Evolutionary conservation across 2,113 vertebrate species (phyloP), one percentile per base, ranked within the genome.

Genomic region (Hippocampus zosterae): DNA sequence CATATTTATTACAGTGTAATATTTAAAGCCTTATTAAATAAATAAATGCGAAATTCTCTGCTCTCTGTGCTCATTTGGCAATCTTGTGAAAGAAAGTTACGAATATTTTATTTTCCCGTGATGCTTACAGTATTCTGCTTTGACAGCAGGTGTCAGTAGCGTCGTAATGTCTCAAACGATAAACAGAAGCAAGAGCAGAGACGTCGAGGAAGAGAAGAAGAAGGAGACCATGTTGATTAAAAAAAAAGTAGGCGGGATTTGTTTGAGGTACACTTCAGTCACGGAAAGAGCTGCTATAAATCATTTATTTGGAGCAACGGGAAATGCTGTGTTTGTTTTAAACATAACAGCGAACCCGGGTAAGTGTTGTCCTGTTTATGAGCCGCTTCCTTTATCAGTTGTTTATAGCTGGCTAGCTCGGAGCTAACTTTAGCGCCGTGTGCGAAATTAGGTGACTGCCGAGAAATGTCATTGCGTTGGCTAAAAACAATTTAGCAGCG

Each of bases 191-290:
- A 23, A 8, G 18, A 78, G 44, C 0, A 53, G 6, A 83, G 46
- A 40, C 73, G 3, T 40, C 77, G 72, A 85, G 75, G 78, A 82
- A 86, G 77, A 85, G 72, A n/a, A 85, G 86, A 83, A 77, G 84
- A 85, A 80, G 87, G 85, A 87, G 88, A 87, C 88, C 90, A 89
- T 92, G 88, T 91, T 91, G 88, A 90, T 88, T 87, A 77, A 84
- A 83, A 88, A 83, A 89, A 89, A 87, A 92, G 91, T 87, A 91
- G 90, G 90, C 52, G 63, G 81, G 81, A 90, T 71, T 87, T 84
- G 85, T 84, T 81, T 86, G 69, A 84, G 72, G 73, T 52, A 69
- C 77, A 88, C 77, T 71, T 60, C 74, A 65, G 33, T 55, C 59
- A 71, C 50, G 60, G 48, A 79, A 69, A 60, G 64, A 44, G 76